Evolutionary conservation across 1,140 invertebrate genomes (phyloP).

Genomic region (Tetragnatha versicolor): DNA sequence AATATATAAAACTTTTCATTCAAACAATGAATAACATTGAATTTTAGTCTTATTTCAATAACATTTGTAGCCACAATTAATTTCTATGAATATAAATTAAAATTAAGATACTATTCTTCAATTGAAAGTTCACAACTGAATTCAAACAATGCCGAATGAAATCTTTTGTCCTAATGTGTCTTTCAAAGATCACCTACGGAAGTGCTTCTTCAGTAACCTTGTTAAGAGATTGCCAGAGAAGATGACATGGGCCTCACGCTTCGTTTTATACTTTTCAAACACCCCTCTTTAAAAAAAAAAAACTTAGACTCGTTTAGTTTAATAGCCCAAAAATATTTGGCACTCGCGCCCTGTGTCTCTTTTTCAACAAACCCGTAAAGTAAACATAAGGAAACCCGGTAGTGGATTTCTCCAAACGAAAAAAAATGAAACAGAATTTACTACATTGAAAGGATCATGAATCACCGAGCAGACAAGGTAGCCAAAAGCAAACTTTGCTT

Average conservation of each 20-base stretch:
- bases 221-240: neutral
- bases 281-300: neutral
- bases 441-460: neutral
- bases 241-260: neutral
- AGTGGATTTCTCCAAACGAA: neutral
- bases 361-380: neutral
- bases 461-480: neutral
- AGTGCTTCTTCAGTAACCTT: neutral
- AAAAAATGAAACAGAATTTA: slow-evolving; percentile 14
- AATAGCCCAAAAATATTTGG: slow-evolving; percentile 31
- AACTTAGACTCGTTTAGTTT: slow-evolving; percentile 19
- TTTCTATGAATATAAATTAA: no score
- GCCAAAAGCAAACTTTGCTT: slow-evolving; percentile 3
- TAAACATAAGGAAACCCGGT: slow-evolving; percentile 24
- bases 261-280: neutral
- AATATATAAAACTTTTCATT: no score
- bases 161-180: neutral
- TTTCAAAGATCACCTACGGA: neutral
- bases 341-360: neutral
- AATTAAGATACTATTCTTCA: no score
- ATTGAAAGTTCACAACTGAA: neutral
- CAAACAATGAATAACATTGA: no score
- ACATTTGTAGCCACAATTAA: no score
- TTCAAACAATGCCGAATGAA: neutral
- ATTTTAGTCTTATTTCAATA: no score